These are phyloP conservation scores for Mus spretus DNA, from an alignment of 2,797 vertebrate genomes.

Conservation along the genomic window DNA sequence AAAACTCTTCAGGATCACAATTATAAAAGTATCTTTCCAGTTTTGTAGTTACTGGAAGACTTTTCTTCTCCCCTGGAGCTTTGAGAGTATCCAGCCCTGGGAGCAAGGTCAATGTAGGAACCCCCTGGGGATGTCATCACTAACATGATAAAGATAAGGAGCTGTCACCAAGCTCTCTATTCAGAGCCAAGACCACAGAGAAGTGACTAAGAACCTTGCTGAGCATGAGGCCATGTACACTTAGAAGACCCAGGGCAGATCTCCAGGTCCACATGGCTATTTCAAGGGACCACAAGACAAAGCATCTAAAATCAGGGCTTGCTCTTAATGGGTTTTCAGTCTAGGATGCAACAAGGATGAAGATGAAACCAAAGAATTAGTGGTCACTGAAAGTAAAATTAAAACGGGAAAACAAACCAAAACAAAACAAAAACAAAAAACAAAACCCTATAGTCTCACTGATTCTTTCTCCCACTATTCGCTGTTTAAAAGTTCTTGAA, in stretches of 20 bases:
- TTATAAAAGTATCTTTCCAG: background rate
- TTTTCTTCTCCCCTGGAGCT: constrained; percentile 19
- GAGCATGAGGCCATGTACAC: background rate
- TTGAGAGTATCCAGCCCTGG: background rate
- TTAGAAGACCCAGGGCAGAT: background rate
- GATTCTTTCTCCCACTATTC: background rate
- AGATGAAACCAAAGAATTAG: constrained; percentile 29
- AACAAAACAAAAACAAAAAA: too few relatives aligned
- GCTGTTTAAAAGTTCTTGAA: background rate
- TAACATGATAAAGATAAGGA: background rate
- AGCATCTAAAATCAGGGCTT: background rate
- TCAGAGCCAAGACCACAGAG: background rate
- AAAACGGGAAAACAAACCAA: too few relatives aligned
- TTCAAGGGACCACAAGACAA: background rate
- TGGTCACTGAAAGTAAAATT: background rate
- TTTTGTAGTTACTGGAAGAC: background rate
- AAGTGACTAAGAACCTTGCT: constrained; percentile 10
- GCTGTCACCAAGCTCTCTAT: background rate
- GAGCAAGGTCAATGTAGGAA: background rate
- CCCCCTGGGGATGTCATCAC: background rate
- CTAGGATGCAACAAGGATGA: background rate
- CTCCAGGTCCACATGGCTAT: background rate
- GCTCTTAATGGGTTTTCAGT: background rate
- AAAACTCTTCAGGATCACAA: constrained; percentile 21
- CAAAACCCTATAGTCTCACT: constrained; percentile 27